Base-by-base conservation (phyloP, 2,797 vertebrate genomes). In the Fistularia commersonii region DNA sequence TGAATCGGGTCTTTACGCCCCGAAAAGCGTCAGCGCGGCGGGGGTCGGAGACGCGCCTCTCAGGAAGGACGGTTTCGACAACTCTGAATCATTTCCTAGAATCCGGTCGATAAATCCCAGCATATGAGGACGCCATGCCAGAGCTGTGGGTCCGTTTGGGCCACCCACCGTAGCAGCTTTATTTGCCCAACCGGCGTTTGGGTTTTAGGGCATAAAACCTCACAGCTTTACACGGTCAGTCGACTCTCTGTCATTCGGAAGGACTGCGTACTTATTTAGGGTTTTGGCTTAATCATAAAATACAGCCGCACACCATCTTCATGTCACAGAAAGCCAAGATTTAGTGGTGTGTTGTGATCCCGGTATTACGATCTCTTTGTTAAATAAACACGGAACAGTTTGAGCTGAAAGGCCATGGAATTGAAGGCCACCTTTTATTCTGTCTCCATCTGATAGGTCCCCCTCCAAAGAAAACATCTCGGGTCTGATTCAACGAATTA, bases 121-220 rank as follows among this genome's bases (percentile, higher is more conserved):
- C 67, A 70, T 69, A 77, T 84, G 82, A 82, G 85, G 23, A 23
- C 80, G 84, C 76, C 81, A 61, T 77, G 68, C 76, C 83, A 87
- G 81, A 68, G 70, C 53, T 72, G 84, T 74, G 79, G 87, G 87
- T 90, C 85, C 90, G 68, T 40, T 15, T 69, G 80, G 80, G 64
- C 69, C 85, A 83, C 79, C 72, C 76, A 89, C 91, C 94, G 92
- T 87, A 79, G 81, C 79, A 77, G 79, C 74, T 67, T 87, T 92
- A 89, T 93, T 89, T 88, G 82, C 84, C 83, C 55, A 63, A 81
- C 76, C 78, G 51, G 64, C 61, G 48, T 69, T 84, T 73, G 76
- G 65, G 73, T 69, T 60, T 48, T 51, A 32, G 48, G 45, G 59
- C 76, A 76, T 76, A 74, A 81, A 82, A 82, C 69, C 73, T 83